These are phyloP conservation scores for Ectemnius lituratus DNA, from an alignment of 2,888 invertebrate genomes.

Conservation along the genomic window DNA sequence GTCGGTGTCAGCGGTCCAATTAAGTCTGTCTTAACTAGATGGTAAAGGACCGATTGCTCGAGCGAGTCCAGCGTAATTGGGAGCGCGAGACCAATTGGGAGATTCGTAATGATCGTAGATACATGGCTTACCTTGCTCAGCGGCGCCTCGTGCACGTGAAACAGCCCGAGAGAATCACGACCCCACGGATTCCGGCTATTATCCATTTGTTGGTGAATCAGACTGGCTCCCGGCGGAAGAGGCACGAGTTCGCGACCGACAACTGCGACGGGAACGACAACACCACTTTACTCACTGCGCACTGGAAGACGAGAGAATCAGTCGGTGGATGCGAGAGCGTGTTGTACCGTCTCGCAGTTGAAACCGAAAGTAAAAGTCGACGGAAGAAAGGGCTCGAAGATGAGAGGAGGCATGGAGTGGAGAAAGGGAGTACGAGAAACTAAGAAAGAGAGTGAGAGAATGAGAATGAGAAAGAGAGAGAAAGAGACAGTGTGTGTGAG, in stretches of 20 bases:
- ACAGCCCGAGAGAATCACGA: slow-evolving; percentile 34
- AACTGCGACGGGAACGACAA: slow-evolving; percentile 57
- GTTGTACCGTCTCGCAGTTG: background rate
- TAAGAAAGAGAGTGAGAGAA: slow-evolving; percentile 20
- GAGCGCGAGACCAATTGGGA: no score
- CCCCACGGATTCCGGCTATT: slow-evolving; percentile 36
- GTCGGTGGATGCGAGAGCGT: slow-evolving; percentile 9
- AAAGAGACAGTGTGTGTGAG: slow-evolving; percentile 4
- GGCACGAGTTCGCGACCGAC: slow-evolving; percentile 49
- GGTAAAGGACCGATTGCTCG: background rate
- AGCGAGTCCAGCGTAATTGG: background rate
- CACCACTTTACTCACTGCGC: slow-evolving; percentile 61
- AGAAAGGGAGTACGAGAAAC: background rate
- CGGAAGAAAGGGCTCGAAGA: background rate
- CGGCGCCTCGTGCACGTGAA: slow-evolving; percentile 34
- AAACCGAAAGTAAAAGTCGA: slow-evolving; percentile 14
- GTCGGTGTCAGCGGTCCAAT: no score
- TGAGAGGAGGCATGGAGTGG: background rate
- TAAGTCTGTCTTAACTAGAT: no score
- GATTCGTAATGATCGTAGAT: background rate
- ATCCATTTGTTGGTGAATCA: slow-evolving; percentile 57
- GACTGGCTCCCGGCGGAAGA: slow-evolving; percentile 29
- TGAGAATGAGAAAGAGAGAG: background rate
- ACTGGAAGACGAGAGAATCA: slow-evolving; percentile 51
- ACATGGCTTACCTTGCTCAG: slow-evolving; percentile 51